Evolutionary conservation across 2,888 invertebrate genomes (phyloP).

Genomic region (Eristalinus aeneus): DNA sequence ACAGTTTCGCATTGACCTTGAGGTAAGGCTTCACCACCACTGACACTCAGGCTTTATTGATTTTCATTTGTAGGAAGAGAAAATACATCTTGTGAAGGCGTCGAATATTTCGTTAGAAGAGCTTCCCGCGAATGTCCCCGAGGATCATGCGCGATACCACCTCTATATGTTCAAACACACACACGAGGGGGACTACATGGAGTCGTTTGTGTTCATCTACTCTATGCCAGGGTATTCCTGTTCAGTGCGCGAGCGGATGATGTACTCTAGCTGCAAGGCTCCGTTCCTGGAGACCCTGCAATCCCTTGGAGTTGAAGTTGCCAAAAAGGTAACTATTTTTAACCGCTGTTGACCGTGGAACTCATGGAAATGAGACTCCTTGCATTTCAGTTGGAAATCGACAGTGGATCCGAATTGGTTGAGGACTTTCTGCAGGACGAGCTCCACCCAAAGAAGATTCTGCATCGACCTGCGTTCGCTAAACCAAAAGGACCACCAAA

Average conservation of each 20-base stretch:
- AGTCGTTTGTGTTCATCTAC: conserved; percentile 96
- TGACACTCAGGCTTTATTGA: conserved; percentile 56
- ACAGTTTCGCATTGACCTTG: conserved; percentile 92
- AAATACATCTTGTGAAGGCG: conserved; percentile 90
- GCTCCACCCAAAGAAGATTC: conserved; percentile 94
- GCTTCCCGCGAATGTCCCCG: conserved; percentile 90
- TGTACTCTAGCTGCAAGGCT: conserved; percentile 98
- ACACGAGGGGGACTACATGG: conserved; percentile 94
- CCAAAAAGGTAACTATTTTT: conserved; percentile 86
- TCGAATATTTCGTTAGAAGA: conserved; percentile 84
- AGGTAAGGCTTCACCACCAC: conserved; percentile 74
- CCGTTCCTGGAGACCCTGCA: conserved; percentile 93
- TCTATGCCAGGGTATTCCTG: conserved; percentile 98
- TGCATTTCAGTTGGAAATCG: conserved; percentile 91
- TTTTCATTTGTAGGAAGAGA: conserved; percentile 85
- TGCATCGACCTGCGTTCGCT: conserved; percentile 95
- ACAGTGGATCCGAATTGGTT: conserved; percentile 93
- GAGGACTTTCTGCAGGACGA: conserved; percentile 95
- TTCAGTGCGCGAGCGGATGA: conserved; percentile 98
- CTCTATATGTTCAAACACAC: conserved; percentile 92
- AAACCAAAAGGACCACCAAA: conserved; percentile 98
- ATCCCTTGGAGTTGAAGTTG: conserved; percentile 88
- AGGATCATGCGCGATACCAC: conserved; percentile 91
- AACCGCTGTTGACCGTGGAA: background rate
- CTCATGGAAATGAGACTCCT: conserved; percentile 20